Percentiles rank a stretch among this genome's conserved stretches.
Evolutionary conservation across 2,888 invertebrate genomes (phyloP).

Genomic region (Ennomos erosarius): DNA sequence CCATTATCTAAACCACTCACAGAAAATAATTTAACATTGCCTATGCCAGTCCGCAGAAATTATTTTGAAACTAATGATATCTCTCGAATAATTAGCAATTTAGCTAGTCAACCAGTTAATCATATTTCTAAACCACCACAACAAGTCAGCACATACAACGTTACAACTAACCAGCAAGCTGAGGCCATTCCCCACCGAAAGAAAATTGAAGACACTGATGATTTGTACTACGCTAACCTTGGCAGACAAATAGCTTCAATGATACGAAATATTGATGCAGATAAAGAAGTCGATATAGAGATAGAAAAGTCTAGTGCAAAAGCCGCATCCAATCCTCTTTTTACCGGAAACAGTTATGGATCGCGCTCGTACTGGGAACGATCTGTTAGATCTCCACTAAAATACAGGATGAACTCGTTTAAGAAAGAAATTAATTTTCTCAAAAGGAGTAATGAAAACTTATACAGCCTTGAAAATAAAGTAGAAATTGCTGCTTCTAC

Average conservation of each 20-base stretch:
- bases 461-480: constrained; percentile 70
- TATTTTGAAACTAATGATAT: constrained; percentile 33
- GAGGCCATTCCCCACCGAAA: constrained; percentile 22
- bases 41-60: constrained; percentile 41
- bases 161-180: constrained; percentile 17
- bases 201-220: constrained; percentile 49
- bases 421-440: constrained; percentile 47
- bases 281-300: constrained; percentile 56
- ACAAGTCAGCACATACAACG: not conserved
- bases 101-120: constrained; percentile 26
- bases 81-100: constrained; percentile 10
- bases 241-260: constrained; percentile 75
- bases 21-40: constrained; percentile 9
- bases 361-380: constrained; percentile 74
- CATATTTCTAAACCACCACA: constrained; percentile 6
- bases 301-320: constrained; percentile 46
- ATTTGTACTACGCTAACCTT: constrained; percentile 65
- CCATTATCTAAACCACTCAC: constrained; percentile 1
- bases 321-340: constrained; percentile 47
- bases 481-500: constrained; percentile 62
- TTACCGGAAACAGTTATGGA: constrained; percentile 56
- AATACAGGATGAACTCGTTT: constrained; percentile 40
- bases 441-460: constrained; percentile 61
- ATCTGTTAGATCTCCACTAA: constrained; percentile 68
- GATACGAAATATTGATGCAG: constrained; percentile 63